A percentile compares a stretch with the other conserved stretches of the same genome.
phyloP scores from a whole-genome alignment of 30 jellyfish, hydroid and myxozoan species.

The Hydra vulgaris region DNA sequence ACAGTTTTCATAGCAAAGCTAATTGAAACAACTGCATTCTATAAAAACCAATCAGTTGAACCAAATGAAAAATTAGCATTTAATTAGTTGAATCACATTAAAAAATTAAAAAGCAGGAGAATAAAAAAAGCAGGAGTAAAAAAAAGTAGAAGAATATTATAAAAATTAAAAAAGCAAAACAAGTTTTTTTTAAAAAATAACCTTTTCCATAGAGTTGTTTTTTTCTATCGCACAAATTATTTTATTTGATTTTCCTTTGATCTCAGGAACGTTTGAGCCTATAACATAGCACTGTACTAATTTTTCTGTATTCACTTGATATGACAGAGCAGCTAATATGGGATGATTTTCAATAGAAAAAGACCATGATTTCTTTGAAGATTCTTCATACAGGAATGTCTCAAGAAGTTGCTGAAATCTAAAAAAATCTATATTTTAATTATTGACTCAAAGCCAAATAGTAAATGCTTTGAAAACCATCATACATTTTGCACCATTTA shows the following conservation, averaged over 20 bases:
- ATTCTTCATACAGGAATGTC: conserved; percentile 3
- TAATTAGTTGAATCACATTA: no score
- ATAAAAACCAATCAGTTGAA: no score
- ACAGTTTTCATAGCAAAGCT: not conserved
- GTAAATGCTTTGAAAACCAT: no score
- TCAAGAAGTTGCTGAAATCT: conserved; percentile 12
- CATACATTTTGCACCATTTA: no score
- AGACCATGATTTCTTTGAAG: not conserved
- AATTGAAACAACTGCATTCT: no score
- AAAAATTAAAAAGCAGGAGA: no score
- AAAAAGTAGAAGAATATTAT: not conserved
- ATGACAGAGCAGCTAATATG: conserved; percentile 6
- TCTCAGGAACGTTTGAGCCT: not conserved
- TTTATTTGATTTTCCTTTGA: not conserved
- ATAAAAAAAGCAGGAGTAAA: not conserved
- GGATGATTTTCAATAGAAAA: conserved; percentile 10
- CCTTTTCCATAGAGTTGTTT: not conserved
- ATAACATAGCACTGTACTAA: not conserved
- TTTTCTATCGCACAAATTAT: not conserved
- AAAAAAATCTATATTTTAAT: not conserved
- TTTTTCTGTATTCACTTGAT: not conserved
- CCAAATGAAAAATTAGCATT: not conserved
- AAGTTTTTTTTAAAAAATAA: no score
- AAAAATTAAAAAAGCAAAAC: not conserved
- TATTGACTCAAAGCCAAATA: no score